Evolutionary conservation across 1,140 invertebrate species (phyloP).

Genomic region (Aphelenchoides fujianensis): DNA sequence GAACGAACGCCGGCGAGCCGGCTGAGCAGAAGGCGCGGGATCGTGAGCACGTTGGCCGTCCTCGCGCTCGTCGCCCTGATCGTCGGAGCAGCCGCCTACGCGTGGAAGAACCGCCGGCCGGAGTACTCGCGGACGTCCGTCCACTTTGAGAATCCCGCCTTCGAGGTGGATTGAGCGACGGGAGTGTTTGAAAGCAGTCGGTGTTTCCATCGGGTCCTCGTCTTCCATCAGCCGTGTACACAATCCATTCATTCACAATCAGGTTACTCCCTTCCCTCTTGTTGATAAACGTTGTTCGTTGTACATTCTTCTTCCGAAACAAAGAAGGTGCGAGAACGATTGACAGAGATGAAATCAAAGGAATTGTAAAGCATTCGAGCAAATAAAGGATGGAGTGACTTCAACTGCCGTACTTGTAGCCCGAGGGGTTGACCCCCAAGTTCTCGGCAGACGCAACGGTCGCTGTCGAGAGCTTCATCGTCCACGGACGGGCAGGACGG

Average conservation of each 20-base stretch:
- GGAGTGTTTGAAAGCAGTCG: too few species aligned
- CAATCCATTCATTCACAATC: too few species aligned
- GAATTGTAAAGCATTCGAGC: too few species aligned
- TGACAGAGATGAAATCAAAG: too few species aligned
- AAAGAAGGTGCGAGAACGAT: too few species aligned
- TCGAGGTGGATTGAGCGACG: not conserved
- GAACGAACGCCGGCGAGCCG: not conserved
- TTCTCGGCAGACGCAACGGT: not conserved
- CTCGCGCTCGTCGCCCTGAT: not conserved
- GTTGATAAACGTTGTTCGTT: too few species aligned
- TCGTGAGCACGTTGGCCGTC: not conserved
- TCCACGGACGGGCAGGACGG: not conserved
- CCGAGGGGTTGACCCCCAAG: not conserved
- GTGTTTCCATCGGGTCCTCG: too few species aligned
- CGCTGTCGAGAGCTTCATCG: not conserved
- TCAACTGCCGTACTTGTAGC: not conserved
- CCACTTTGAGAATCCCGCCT: slow-evolving; percentile 1
- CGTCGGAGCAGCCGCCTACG: not conserved
- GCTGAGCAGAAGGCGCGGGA: not conserved
- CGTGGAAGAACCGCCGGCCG: not conserved
- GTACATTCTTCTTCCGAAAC: too few species aligned
- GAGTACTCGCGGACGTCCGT: not conserved
- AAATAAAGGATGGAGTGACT: too few species aligned
- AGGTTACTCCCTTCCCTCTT: too few species aligned
- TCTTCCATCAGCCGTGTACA: too few species aligned